Evolutionary conservation across 2,113 vertebrate genomes (phyloP).

Genomic region (Acanthochromis polyacanthus): DNA sequence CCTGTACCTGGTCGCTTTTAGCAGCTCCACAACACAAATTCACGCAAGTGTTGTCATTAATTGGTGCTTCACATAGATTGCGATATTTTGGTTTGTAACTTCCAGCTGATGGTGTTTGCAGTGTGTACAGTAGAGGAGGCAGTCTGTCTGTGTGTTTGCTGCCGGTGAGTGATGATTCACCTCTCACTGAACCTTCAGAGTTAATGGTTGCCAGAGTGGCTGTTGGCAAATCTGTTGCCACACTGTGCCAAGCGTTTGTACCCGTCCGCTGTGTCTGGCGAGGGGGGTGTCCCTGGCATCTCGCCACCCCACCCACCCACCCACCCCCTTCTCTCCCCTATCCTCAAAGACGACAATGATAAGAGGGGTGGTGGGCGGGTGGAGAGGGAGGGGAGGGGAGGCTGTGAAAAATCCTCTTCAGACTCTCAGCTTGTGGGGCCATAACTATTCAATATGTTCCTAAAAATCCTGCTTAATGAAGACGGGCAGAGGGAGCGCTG

Average conservation of each 20-base stretch:
- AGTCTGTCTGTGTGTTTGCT: constrained; percentile 44
- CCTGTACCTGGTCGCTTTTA: too few species aligned
- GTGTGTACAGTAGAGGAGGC: constrained; percentile 18
- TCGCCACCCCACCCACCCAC: constrained; percentile 29
- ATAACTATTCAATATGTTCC: constrained; percentile 45
- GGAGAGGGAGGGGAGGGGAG: not conserved
- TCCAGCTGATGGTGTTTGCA: constrained; percentile 26
- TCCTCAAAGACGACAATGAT: constrained; percentile 64
- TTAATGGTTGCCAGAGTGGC: constrained; percentile 69
- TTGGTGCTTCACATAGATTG: not conserved
- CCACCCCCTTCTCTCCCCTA: not conserved
- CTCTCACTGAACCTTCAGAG: constrained; percentile 81
- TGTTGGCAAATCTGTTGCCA: constrained; percentile 69
- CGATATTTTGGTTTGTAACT: constrained; percentile 5
- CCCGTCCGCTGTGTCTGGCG: constrained; percentile 67
- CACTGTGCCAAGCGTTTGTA: constrained; percentile 79
- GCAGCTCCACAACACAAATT: not conserved
- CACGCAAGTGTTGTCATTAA: not conserved
- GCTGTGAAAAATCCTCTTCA: constrained; percentile 57
- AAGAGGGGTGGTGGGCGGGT: constrained; percentile 14
- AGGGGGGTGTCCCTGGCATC: constrained; percentile 69
- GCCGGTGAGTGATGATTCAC: constrained; percentile 76
- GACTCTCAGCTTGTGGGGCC: constrained; percentile 19
- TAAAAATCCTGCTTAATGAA: constrained; percentile 43
- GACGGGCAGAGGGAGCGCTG: constrained; percentile 6